Base-by-base conservation (phyloP, 2,888 invertebrate species). In the Meta bourneti region DNA sequence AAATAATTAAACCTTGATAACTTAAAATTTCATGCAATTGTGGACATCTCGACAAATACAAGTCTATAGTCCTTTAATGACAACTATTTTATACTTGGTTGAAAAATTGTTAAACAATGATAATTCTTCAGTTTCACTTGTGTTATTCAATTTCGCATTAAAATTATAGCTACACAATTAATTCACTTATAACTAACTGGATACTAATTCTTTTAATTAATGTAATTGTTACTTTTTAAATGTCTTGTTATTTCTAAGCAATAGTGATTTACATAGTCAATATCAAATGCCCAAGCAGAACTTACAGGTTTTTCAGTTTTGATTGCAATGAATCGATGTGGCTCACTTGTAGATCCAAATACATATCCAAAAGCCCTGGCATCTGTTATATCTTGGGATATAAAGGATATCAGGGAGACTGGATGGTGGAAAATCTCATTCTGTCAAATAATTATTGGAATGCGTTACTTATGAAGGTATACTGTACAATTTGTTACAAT, bases 361-460 rank as follows among this genome's bases (percentile, higher is more conserved):
- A 99, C 98, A 95, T 99, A 99, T 6, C 99, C 99, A 95, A 99
- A 99, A 0, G 99, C 99, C 93, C 99, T 96, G 8, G 98, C 97
- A 95, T 99, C 99, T 0, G 98, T 97, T 97, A 98, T 98, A 95
- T 99, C 99, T 95, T 99, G 98, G 52, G 99, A 99, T 94, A 99
- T 99, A 95, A 99, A 99, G 74, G 99, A 99, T 94, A 99, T 99
- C 96, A 98, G 98, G 95, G 99, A 98, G 83, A 99, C 99, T 13
- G 99, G 98, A 95, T 99, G 99, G 95, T 98, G 98, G 95, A 99
- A 98, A 92, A 99, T 96, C 52, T 98, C 97, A 94, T 98, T 98
- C 98, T 98, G 95, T 6, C 52, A 70, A 80, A 79, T 54, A 61
- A 80, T 77, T 13, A 77, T 0, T n/a, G 13, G 16, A 77, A 51